A percentile compares a stretch with the other conserved stretches of the same genome.
phyloP scores from a whole-genome alignment of 2,888 invertebrate genomes.

The Cerastis leucographa region DNA sequence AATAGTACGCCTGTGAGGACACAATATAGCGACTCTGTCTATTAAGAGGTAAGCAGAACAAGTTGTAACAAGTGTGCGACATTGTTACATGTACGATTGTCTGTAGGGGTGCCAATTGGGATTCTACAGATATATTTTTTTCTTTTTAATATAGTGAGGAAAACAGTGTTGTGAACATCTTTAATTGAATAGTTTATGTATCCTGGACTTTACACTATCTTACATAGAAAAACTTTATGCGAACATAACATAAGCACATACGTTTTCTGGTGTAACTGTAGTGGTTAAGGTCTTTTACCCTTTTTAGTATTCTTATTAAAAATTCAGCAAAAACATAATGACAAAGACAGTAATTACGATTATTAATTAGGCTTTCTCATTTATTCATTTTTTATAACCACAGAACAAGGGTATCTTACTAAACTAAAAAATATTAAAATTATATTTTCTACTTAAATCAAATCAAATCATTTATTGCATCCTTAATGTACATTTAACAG shows the following conservation, averaged over 20 bases:
- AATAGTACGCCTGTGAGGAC: constrained; percentile 49
- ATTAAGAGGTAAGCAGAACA: constrained; percentile 55
- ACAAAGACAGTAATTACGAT: neutral
- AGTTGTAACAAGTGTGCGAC: constrained; percentile 54
- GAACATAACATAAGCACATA: neutral
- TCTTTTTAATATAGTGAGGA: neutral
- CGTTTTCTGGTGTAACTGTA: neutral
- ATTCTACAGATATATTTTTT: neutral
- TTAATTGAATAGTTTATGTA: neutral
- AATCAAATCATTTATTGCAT: too few relatives aligned
- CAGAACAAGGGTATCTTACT: neutral
- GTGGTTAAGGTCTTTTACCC: neutral
- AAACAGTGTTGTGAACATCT: neutral
- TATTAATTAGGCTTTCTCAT: neutral
- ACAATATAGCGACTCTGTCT: constrained; percentile 57
- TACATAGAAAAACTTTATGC: neutral
- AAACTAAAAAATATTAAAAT: neutral
- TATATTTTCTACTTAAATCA: neutral
- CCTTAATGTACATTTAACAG: too few relatives aligned
- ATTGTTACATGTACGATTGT: constrained; percentile 51
- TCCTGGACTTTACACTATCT: neutral
- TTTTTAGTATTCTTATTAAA: neutral
- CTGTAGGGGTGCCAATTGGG: constrained; percentile 28
- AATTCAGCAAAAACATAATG: neutral
- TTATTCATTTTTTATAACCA: neutral